phyloP scores from a whole-genome alignment of 1,140 invertebrate species.

The Trypoxylus dichotomus region DNA sequence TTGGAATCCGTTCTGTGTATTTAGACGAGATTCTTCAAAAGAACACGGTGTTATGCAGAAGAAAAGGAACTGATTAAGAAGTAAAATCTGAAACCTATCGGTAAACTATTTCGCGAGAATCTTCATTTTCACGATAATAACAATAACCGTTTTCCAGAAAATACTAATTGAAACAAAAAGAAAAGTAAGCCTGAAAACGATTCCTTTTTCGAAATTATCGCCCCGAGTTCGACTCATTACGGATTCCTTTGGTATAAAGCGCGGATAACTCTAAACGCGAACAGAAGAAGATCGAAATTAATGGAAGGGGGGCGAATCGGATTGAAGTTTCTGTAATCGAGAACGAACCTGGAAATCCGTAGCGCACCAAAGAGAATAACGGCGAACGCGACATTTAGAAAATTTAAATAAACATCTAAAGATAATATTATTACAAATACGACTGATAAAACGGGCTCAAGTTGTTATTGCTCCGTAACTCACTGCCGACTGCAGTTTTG shows the following conservation, averaged over 20 bases:
- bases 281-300: background rate
- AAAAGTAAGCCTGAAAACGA: background rate
- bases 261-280: background rate
- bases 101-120: too few species aligned
- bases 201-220: background rate
- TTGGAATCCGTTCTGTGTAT: too few species aligned
- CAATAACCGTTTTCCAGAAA: background rate
- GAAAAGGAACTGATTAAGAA: too few species aligned
- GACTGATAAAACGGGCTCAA: slow-evolving; percentile 36
- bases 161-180: background rate
- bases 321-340: background rate
- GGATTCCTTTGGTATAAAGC: background rate
- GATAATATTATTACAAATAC: slow-evolving; percentile 43
- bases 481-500: slow-evolving; percentile 37
- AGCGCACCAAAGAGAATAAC: background rate
- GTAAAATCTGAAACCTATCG: too few species aligned
- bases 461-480: slow-evolving; percentile 41
- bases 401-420: slow-evolving; percentile 46
- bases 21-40: too few species aligned
- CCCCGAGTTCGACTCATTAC: background rate
- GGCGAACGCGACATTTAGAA: background rate
- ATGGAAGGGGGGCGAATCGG: too few species aligned
- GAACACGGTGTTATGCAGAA: too few species aligned
- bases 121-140: background rate
- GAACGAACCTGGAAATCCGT: background rate